phyloP scores from a whole-genome alignment of 1,140 invertebrate genomes.

The Paralvinella palmiformis region DNA sequence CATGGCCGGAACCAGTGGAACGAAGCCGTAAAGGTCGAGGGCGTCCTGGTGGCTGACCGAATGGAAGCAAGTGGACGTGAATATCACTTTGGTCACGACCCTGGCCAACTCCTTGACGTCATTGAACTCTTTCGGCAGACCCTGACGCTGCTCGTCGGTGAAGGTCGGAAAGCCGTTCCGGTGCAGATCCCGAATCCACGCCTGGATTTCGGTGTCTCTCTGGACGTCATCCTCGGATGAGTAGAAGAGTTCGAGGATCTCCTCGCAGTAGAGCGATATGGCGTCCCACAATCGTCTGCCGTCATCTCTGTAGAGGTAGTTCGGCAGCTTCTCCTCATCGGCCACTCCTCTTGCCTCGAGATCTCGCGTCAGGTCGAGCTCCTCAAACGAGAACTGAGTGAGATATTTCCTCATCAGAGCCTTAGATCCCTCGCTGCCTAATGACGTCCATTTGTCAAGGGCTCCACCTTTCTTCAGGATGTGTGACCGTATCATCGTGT shows the following conservation, averaged over 20 bases:
- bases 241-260: conserved; percentile 14
- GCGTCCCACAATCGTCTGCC: neutral
- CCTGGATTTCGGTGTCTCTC: conserved; percentile 11
- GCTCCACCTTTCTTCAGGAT: conserved; percentile 12
- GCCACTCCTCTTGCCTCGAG: conserved; percentile 3
- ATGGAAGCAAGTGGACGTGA: neutral
- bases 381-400: conserved; percentile 7
- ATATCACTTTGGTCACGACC: neutral
- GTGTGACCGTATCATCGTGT: conserved; percentile 10
- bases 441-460: conserved; percentile 12
- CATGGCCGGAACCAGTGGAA: conserved; percentile 15
- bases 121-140: neutral
- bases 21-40: conserved; percentile 15
- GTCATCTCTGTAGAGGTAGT: conserved; percentile 16
- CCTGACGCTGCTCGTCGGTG: neutral
- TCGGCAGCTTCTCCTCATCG: conserved; percentile 2
- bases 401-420: conserved; percentile 12
- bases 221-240: conserved; percentile 7
- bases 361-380: neutral
- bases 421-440: conserved; percentile 10
- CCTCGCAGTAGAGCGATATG: neutral
- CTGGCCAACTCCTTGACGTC: neutral
- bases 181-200: conserved; percentile 10
- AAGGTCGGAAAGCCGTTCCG: conserved; percentile 2
- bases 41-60: neutral